Conservation (phyloP, 2,888 invertebrate genomes). For the Meiosimyza platycephala region DNA sequence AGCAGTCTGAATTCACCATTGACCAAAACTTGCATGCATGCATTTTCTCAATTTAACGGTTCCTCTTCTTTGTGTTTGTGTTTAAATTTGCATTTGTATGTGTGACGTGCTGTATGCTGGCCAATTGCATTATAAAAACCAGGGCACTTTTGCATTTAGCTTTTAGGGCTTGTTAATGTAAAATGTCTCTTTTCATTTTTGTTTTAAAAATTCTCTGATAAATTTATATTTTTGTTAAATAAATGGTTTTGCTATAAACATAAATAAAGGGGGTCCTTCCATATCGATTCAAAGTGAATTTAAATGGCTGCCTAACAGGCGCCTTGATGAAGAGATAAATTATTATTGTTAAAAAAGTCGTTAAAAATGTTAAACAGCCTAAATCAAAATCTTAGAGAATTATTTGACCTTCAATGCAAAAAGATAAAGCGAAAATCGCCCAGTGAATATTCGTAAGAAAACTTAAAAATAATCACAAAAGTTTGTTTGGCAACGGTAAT, state of each 20-base stretch:
- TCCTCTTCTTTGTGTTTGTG: background rate
- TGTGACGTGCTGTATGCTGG: background rate
- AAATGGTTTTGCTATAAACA: background rate
- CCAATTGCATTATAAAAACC: constrained; percentile 23
- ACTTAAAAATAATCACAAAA: too few relatives aligned
- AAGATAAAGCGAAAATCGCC: too few relatives aligned
- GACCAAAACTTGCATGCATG: constrained; percentile 12
- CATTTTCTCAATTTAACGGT: constrained; percentile 12
- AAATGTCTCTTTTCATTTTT: background rate
- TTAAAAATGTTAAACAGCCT: too few relatives aligned
- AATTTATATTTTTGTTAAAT: background rate
- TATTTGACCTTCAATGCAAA: too few relatives aligned
- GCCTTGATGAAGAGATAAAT: too few relatives aligned
- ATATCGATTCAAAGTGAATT: too few relatives aligned
- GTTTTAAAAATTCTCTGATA: background rate
- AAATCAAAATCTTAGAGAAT: too few relatives aligned
- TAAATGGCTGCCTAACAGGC: too few relatives aligned
- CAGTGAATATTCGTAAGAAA: too few relatives aligned
- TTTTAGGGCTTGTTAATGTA: constrained; percentile 8
- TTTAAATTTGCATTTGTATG: background rate
- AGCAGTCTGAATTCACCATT: background rate
- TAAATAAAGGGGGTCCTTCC: too few relatives aligned
- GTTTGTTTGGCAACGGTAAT: too few relatives aligned
- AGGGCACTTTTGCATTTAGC: constrained; percentile 13
- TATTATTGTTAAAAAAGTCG: too few relatives aligned